phyloP scores from a whole-genome alignment of 2,888 invertebrate species.

The Timema cristinae region DNA sequence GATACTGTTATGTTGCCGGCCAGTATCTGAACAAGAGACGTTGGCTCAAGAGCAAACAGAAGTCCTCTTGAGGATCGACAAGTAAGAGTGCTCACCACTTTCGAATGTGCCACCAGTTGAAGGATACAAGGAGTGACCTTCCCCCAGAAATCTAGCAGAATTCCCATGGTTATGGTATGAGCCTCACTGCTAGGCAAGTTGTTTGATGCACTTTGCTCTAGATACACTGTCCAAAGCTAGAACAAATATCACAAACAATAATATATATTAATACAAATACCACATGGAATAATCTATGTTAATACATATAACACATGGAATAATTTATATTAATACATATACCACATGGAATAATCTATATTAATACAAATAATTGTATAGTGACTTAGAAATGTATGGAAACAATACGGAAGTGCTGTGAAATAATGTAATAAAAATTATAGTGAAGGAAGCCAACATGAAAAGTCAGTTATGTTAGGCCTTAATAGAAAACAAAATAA shows the following conservation, averaged over 20 bases:
- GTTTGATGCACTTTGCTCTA: constrained; percentile 77
- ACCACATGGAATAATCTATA: too few relatives aligned
- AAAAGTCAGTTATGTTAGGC: too few relatives aligned
- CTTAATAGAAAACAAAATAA: too few relatives aligned
- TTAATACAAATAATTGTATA: not conserved
- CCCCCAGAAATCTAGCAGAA: constrained; percentile 97
- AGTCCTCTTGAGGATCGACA: too few relatives aligned
- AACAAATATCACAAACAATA: constrained; percentile 30
- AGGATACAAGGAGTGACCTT: constrained; percentile 94
- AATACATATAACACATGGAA: not conserved
- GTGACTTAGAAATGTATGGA: too few relatives aligned
- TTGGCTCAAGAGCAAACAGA: too few relatives aligned
- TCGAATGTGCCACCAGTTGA: constrained; percentile 86
- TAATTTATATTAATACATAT: too few relatives aligned
- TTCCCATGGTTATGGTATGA: constrained; percentile 69
- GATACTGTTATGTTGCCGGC: too few relatives aligned
- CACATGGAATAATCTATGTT: constrained; percentile 4
- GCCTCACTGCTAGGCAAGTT: constrained; percentile 65
- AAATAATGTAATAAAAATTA: not conserved
- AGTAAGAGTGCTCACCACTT: constrained; percentile 60
- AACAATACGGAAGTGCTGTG: not conserved
- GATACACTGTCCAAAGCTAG: constrained; percentile 94
- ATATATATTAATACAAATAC: too few relatives aligned
- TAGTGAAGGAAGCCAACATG: too few relatives aligned
- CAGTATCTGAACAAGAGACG: too few relatives aligned